Evolutionary conservation across 2,113 vertebrate species (phyloP).

Genomic region (Perognathus longimembris): DNA sequence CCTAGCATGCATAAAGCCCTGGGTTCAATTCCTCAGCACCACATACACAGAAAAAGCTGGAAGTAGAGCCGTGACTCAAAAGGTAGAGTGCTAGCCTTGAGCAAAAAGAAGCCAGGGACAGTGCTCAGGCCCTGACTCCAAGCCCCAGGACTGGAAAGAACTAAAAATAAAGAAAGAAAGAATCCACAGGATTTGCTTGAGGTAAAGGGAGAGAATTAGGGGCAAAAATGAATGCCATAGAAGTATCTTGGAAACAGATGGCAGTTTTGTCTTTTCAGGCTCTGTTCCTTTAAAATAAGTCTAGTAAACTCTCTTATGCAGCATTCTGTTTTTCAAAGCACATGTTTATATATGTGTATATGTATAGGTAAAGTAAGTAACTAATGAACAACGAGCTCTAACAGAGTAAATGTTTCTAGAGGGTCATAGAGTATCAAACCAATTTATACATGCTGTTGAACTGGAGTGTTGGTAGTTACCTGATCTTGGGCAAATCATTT

Average conservation of each 20-base stretch:
- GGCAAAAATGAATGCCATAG: background rate
- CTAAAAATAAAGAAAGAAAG: too few species aligned
- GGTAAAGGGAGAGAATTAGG: background rate
- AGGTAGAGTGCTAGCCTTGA: too few species aligned
- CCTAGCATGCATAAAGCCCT: too few species aligned
- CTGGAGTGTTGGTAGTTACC: background rate
- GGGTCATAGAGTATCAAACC: background rate
- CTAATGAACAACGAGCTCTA: background rate
- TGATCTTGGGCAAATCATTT: background rate
- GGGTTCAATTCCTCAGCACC: too few species aligned
- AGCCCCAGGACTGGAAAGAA: too few species aligned
- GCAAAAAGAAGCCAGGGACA: too few species aligned
- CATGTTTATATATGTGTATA: background rate
- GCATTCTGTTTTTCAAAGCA: background rate
- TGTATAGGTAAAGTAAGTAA: background rate
- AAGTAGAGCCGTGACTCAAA: too few species aligned
- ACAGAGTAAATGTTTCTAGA: background rate
- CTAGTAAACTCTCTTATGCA: background rate
- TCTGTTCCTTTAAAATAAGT: background rate
- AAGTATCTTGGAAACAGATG: background rate
- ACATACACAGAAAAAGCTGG: too few species aligned
- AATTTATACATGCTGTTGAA: background rate
- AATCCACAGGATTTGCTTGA: background rate
- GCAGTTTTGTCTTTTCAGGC: background rate
- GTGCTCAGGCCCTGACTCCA: too few species aligned